Evolutionary conservation across 2,113 vertebrate species (phyloP).

Genomic region (Caranx ignobilis): DNA sequence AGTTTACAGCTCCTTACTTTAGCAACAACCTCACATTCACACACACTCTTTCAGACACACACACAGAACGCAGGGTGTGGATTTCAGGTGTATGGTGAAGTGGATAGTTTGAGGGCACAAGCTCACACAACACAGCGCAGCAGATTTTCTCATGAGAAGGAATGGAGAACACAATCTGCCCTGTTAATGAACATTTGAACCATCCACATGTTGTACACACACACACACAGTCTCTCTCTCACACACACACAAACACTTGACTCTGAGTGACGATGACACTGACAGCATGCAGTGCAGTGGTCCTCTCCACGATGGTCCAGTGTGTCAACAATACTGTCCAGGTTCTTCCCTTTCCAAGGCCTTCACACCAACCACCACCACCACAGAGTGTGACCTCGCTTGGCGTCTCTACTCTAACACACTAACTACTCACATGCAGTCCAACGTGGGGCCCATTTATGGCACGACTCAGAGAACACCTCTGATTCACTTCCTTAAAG

Average conservation of each 20-base stretch:
- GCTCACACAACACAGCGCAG: constrained; percentile 22
- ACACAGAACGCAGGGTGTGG: constrained; percentile 22
- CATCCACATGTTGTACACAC: neutral
- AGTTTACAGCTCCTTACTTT: constrained; percentile 35
- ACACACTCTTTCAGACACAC: neutral
- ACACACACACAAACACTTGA: constrained; percentile 12
- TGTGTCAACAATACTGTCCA: constrained; percentile 18
- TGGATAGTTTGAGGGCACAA: constrained; percentile 21
- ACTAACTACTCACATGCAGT: constrained; percentile 16
- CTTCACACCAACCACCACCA: neutral
- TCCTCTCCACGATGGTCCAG: constrained; percentile 30
- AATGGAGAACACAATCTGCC: constrained; percentile 21
- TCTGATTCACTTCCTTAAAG: neutral
- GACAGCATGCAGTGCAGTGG: constrained; percentile 56
- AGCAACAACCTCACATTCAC: constrained; percentile 32
- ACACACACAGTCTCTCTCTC: too few species aligned
- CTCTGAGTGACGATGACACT: neutral
- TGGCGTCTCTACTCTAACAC: neutral
- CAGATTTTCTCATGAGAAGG: neutral
- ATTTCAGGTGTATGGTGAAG: constrained; percentile 21
- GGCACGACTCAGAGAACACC: constrained; percentile 8
- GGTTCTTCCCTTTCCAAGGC: neutral
- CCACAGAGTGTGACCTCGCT: neutral
- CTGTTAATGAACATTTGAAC: constrained; percentile 14
- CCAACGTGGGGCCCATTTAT: constrained; percentile 1